Base-by-base conservation (phyloP, 2,888 invertebrate genomes). In the Nysson spinosus region DNA sequence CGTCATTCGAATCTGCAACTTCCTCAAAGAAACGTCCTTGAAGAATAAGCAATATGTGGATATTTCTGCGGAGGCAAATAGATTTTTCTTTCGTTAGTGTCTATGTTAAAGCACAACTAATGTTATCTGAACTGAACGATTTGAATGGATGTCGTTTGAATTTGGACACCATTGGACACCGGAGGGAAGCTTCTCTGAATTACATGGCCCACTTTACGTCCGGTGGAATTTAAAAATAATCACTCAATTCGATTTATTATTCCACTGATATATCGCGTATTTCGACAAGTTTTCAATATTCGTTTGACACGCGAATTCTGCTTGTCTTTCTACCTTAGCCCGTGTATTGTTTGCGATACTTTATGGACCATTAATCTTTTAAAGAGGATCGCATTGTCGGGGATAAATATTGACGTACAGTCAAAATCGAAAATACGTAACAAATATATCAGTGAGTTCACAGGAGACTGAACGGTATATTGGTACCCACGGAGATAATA, bases 1-100 rank as follows among this genome's bases (percentile, higher is more conserved):
- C 71, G 62, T 77, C 63, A 77, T 61, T 32, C 22, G 32, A 40
- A 40, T 43, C 62, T 57, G 60, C 65, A 66, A 69, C 67, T 75
- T 74, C 69, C 73, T 60, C 54, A 52, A 43, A 30, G 65, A 39
- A 42, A 26, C 37, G 55, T 70, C 79, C 62, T 72, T 78, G 55
- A 54, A 64, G 30, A 20, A 37, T 35, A 28, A 26, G 28, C 40
- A 54, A 52, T 40, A 61, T 16, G 37, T 24, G 42, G 28, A 6
- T 65, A 73, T 55, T 70, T 63, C 67, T 63, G 50, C 55, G 34
- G n/a, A 16, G 11, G 43, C 51, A 32, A 39, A 43, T 56, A 46
- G 32, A 46, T 52, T 42, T 32, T 30, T 37, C 47, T 61, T 49
- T 39, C 49, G 58, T 61, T 61, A 49, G 50, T 42, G 60, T 55